Evolutionary conservation across 2,888 invertebrate species (phyloP), one percentile per base, ranked within the genome.

Genomic region (Smittia aterrima): DNA sequence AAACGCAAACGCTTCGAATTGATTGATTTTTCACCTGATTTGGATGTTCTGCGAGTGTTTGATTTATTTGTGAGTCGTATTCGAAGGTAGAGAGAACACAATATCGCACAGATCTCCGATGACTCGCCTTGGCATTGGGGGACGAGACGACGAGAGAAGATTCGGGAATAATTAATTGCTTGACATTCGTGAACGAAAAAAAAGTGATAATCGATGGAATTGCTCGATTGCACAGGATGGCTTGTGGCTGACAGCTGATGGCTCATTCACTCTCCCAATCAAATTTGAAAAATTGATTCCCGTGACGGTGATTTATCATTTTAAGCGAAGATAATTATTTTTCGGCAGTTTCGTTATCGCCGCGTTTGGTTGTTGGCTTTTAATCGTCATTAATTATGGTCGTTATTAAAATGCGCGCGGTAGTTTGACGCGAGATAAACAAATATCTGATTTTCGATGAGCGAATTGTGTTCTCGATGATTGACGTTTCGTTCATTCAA

Each of bases 191-290:
- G 18, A 58, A 20, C 6, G 11, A 58, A 58, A 20, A n/a, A 58
- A 18, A 13, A 58, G 7, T 13, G 22, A 58, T 13, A 58, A 20
- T 18, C 11, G 13, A 58, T 18, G 22, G 22, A 58, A 58, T 58
- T 58, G 20, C 22, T 58, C 22, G 9, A 66, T 66, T 32, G 32
- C n/a, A 32, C 40, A 18, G 16, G 32, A 16, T 47, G 13, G 53
- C 54, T 70, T 70, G 70, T 54, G 54, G 70, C 70, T 70, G 70
- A 70, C 54, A 70, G 70, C 18, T 70, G 70, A 70, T 70, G 70
- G 70, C 70, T 70, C 70, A 70, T 70, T 70, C 53, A 40, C 13
- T 20, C 13, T 11, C 22, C 3, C 20, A 7, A 32, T 22, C 70
- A 22, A 22, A 24, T 40, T n/a, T 70, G 68, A 70, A 32, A 70